Evolutionary conservation across 2,113 vertebrate species (phyloP).

Genomic region (Cyanoliseus patagonus): DNA sequence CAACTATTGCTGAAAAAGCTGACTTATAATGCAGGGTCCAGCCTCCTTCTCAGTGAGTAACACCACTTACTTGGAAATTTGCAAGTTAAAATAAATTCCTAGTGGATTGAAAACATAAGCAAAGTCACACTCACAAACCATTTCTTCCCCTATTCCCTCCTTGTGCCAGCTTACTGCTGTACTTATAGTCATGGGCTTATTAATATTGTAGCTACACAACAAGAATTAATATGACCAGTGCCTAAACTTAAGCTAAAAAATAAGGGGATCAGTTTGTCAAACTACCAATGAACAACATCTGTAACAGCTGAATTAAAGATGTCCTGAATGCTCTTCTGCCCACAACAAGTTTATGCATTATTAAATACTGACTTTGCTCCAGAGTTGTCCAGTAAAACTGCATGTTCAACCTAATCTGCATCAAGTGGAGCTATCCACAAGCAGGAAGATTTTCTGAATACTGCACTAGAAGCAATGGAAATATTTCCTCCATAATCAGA

Average conservation of each 20-base stretch:
- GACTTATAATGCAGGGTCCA: neutral
- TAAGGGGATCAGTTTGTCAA: neutral
- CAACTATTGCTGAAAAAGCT: neutral
- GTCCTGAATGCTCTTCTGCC: neutral
- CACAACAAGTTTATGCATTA: neutral
- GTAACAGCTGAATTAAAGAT: neutral
- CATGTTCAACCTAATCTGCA: neutral
- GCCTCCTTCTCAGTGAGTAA: neutral
- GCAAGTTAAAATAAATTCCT: neutral
- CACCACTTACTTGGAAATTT: neutral
- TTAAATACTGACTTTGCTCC: neutral
- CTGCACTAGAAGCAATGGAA: neutral
- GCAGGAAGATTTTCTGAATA: neutral
- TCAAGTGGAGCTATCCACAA: neutral
- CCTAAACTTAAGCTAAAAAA: neutral
- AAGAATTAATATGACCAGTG: neutral
- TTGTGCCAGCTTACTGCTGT: neutral
- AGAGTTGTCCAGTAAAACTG: neutral
- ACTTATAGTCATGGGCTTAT: neutral
- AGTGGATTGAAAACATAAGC: neutral
- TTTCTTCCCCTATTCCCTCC: neutral
- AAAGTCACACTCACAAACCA: neutral
- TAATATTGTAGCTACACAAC: neutral
- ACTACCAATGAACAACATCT: neutral
- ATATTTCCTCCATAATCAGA: neutral